A percentile compares a stretch with the other conserved stretches of the same genome.
Evolutionary conservation across 2,797 vertebrate species (phyloP).

Genomic region (Perodicticus potto): DNA sequence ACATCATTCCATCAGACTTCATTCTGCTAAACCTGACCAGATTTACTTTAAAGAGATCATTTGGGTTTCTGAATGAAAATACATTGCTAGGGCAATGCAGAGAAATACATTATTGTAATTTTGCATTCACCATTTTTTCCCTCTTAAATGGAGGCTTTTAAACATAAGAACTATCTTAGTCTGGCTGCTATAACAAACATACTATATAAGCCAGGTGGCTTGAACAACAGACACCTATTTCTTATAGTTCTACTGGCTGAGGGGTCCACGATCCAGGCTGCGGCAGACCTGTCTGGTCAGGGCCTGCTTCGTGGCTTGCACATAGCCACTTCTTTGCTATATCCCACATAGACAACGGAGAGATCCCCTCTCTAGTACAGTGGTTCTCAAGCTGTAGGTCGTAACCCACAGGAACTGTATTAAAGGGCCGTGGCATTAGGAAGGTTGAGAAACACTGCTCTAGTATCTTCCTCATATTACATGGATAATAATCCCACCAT

Average conservation of each 20-base stretch:
- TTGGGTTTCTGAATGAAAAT: conserved; percentile 25
- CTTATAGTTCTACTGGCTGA: not conserved
- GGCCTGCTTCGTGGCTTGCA: not conserved
- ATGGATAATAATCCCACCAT: not conserved
- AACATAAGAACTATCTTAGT: not conserved
- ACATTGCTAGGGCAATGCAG: not conserved
- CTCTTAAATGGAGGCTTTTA: conserved; percentile 21
- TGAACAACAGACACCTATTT: not conserved
- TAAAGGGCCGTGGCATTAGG: no score
- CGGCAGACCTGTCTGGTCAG: not conserved
- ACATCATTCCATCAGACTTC: not conserved
- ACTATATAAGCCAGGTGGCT: not conserved
- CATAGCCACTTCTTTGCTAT: not conserved
- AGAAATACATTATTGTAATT: not conserved
- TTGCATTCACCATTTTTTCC: not conserved
- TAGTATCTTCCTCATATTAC: not conserved
- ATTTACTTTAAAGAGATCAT: conserved; percentile 8
- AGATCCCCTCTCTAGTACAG: not conserved
- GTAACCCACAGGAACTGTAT: no score
- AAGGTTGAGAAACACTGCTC: not conserved
- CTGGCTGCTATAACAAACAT: not conserved
- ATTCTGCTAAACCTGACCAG: not conserved
- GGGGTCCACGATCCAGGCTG: not conserved
- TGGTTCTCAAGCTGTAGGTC: no score
- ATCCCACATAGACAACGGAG: not conserved